A percentile compares a stretch with the other conserved stretches of the same genome.
Conservation (phyloP, 2,888 invertebrate species). For the Pyrrhosoma nymphula region DNA sequence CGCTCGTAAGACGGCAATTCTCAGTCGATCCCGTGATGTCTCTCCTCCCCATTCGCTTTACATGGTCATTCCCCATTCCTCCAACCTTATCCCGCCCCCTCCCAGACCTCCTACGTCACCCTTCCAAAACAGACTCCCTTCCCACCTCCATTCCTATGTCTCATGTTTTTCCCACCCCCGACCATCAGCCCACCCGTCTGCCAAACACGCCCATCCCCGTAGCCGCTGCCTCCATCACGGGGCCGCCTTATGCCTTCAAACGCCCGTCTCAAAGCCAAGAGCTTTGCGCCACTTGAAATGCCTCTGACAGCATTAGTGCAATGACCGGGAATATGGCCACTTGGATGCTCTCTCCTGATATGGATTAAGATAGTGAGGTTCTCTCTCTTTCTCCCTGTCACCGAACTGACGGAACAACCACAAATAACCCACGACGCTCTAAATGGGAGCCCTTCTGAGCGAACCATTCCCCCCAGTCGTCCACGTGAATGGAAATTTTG, state of each 20-base stretch:
- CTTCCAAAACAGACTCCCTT: constrained; percentile 49
- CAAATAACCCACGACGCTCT: not conserved
- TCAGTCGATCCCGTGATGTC: constrained; percentile 35
- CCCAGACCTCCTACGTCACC: not conserved
- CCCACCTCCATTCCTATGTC: constrained; percentile 16
- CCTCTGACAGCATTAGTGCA: constrained; percentile 16
- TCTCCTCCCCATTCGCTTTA: not conserved
- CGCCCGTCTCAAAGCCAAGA: constrained; percentile 10
- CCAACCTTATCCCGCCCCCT: constrained; percentile 9
- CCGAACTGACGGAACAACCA: not conserved
- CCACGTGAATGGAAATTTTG: not conserved
- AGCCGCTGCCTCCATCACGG: not conserved
- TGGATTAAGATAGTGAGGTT: not conserved
- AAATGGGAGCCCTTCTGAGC: not conserved
- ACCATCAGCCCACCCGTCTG: not conserved
- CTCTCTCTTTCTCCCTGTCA: not conserved
- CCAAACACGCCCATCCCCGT: constrained; percentile 68
- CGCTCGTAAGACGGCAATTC: constrained; percentile 38
- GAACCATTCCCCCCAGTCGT: not conserved
- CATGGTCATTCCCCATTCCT: constrained; percentile 59
- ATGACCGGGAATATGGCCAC: constrained; percentile 34
- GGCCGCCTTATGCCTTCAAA: not conserved
- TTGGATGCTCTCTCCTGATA: constrained; percentile 17
- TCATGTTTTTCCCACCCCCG: constrained; percentile 42
- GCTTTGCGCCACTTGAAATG: constrained; percentile 1